phyloP scores from a whole-genome alignment of 2,888 invertebrate species.

The Plebejus melissa region DNA sequence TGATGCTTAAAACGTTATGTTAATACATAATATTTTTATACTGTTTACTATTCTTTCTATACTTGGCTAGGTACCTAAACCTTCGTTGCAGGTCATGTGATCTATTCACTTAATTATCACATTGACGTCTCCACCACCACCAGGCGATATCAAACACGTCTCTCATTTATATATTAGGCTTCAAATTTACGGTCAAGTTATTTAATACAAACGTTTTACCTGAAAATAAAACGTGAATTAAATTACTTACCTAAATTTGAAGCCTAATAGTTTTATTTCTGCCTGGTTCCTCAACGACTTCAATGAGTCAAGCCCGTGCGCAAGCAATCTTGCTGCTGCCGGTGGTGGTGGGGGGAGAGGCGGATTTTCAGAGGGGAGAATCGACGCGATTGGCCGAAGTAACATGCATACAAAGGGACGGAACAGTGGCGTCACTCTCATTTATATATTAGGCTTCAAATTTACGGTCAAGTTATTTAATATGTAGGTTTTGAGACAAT shows the following conservation, averaged over 20 bases:
- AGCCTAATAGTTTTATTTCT: slow-evolving; percentile 17
- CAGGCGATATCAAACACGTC: slow-evolving; percentile 35
- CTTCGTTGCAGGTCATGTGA: slow-evolving; percentile 9
- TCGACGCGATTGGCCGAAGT: not conserved
- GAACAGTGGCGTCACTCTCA: slow-evolving; percentile 14
- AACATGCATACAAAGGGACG: not conserved
- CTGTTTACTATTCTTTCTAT: not conserved
- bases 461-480: no score
- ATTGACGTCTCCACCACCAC: slow-evolving; percentile 29
- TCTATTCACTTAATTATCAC: slow-evolving; percentile 17
- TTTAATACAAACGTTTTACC: slow-evolving; percentile 27
- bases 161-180: slow-evolving; percentile 24
- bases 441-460: not conserved
- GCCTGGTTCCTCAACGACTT: slow-evolving; percentile 16
- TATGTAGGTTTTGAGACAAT: no score
- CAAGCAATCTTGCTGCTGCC: not conserved
- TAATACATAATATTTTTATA: not conserved
- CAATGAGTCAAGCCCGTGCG: slow-evolving; percentile 13
- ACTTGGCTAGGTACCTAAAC: slow-evolving; percentile 29
- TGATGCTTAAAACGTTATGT: not conserved
- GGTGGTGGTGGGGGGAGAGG: not conserved
- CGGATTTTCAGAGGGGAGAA: not conserved
- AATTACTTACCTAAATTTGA: slow-evolving; percentile 25
- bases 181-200: slow-evolving; percentile 26
- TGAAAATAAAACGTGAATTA: slow-evolving; percentile 16